Evolutionary conservation across 2,113 vertebrate genomes (phyloP), one percentile per base, ranked within the genome.

Genomic region (Ranitomeya imitator): DNA sequence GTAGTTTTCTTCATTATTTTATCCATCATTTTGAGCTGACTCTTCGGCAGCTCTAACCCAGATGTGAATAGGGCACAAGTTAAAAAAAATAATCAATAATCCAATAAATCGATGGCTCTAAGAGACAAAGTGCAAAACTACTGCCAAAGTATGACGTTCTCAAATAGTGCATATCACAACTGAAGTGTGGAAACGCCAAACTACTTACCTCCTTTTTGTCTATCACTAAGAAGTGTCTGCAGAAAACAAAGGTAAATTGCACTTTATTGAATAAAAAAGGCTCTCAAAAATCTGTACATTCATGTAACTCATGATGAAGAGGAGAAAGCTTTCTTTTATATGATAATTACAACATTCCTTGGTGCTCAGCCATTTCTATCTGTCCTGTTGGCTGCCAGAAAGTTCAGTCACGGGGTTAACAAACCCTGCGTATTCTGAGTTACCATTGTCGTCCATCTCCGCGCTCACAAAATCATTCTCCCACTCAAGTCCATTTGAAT

Each of bases 401-500:
- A 94, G 45, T 26, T 99, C 96, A 76, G 97, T 90, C 7, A 97
- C 97, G 0, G 97, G 98, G 79, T 99, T 99, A 76, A 99, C 97
- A 90, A 99, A 99, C 3, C 98, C 97, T 0, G 96, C 95, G 0
- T 97, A 99, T 76, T 98, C 97, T 0, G 96, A 94, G 57, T 98
- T 97, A 87, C 94, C 95, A 0, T 93, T 95, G 31, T 98, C 97
- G 45, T 99, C 98, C 83, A 95, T 89, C 65, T 95, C 96, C 0
- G 96, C 96, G 11, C 96, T 96, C 23, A 99, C 97, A 86, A 99
- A 99, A 91, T 99, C 98, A 13, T 97, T 98, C 93, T 99, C 98
- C 98, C 98, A 99, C 92, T 99, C 98, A 79, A 99, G 93, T 0
- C 97, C 97, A 0, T 95, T 97, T 71, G 98, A 99, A 52, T 99